A percentile compares a stretch with the other conserved stretches of the same genome.
Evolutionary conservation across 2,888 invertebrate genomes (phyloP).

Genomic region (Ischnus inquisitorius): DNA sequence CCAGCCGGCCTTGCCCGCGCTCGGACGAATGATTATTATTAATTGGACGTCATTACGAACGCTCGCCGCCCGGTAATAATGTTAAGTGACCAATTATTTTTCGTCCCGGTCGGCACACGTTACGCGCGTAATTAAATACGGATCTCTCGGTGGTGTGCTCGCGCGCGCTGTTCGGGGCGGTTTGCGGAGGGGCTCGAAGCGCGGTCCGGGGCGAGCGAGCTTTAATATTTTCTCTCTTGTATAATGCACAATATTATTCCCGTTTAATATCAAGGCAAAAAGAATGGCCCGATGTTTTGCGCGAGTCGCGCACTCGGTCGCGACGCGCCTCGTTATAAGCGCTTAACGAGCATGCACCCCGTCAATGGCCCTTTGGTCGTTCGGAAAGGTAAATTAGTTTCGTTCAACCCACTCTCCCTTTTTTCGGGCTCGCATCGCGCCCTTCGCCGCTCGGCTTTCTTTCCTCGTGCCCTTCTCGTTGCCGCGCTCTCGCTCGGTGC

Average conservation of each 20-base stretch:
- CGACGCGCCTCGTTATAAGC: slow-evolving; percentile 9
- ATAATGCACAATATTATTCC: slow-evolving; percentile 14
- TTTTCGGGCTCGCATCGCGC: no score
- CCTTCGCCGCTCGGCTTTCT: no score
- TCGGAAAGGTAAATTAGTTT: slow-evolving; percentile 4
- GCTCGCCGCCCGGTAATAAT: slow-evolving; percentile 44
- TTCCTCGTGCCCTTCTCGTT: no score
- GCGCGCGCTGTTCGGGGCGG: background rate
- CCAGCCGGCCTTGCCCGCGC: background rate
- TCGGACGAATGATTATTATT: slow-evolving; percentile 52
- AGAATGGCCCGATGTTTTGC: background rate
- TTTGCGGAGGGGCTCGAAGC: background rate
- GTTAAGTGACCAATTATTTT: slow-evolving; percentile 50
- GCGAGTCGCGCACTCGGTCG: background rate
- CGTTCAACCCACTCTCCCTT: background rate
- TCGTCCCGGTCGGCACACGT: slow-evolving; percentile 40
- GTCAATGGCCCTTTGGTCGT: background rate
- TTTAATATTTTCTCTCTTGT: slow-evolving; percentile 31
- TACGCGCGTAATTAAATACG: slow-evolving; percentile 49
- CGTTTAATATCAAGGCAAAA: background rate
- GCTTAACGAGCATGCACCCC: slow-evolving; percentile 40
- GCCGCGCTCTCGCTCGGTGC: background rate
- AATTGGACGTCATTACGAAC: slow-evolving; percentile 54
- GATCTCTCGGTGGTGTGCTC: background rate
- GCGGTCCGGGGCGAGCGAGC: background rate